Evolutionary conservation across 2,797 vertebrate species (phyloP).

Genomic region (Enoplosus armatus): DNA sequence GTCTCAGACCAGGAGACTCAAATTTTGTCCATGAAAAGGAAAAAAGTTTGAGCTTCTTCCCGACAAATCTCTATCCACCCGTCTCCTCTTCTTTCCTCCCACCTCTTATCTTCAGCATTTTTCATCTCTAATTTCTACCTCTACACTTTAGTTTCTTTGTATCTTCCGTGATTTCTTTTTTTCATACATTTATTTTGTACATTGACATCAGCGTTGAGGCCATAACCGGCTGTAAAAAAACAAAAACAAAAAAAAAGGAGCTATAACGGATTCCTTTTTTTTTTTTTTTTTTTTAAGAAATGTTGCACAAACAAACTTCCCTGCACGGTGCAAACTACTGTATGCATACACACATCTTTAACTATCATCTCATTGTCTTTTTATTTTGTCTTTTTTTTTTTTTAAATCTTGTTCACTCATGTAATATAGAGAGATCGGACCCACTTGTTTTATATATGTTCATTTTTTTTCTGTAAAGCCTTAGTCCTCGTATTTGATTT

Average conservation of each 20-base stretch:
- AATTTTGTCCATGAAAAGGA: neutral
- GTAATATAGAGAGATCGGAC: slow-evolving; percentile 84
- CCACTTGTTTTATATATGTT: slow-evolving; percentile 83
- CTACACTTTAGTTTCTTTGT: slow-evolving; percentile 56
- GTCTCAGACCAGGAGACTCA: slow-evolving; percentile 37
- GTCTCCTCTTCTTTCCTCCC: slow-evolving; percentile 11
- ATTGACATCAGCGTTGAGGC: slow-evolving; percentile 44
- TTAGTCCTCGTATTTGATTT: slow-evolving; percentile 84
- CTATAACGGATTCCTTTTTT: slow-evolving; percentile 61
- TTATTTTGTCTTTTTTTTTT: slow-evolving; percentile 51
- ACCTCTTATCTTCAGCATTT: slow-evolving; percentile 39
- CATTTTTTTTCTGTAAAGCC: slow-evolving; percentile 83
- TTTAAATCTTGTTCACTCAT: slow-evolving; percentile 69
- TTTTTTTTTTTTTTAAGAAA: slow-evolving; percentile 16
- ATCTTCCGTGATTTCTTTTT: slow-evolving; percentile 34
- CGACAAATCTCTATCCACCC: neutral
- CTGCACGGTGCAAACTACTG: slow-evolving; percentile 86
- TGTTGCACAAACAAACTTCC: slow-evolving; percentile 78
- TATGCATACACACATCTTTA: slow-evolving; percentile 78
- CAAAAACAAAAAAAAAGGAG: neutral
- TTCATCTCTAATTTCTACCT: slow-evolving; percentile 70
- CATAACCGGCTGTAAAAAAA: slow-evolving; percentile 29
- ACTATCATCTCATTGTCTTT: slow-evolving; percentile 71
- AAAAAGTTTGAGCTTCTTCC: too few species aligned
- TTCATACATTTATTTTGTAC: slow-evolving; percentile 47